Conservation (phyloP, 92 coral and sea anemone species). For the Palythoa grandis region DNA sequence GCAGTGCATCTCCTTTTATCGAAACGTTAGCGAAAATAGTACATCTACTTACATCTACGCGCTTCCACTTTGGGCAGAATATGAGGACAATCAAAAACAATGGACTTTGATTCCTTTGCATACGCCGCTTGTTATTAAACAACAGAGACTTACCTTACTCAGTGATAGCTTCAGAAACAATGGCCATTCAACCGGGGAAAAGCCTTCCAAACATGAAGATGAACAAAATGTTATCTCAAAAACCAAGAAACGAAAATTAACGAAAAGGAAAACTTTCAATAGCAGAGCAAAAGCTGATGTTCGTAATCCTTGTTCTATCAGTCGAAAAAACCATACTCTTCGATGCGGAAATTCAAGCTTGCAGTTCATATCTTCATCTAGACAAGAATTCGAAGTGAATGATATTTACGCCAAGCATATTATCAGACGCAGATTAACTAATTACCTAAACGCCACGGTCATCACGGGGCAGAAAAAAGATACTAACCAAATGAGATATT, state of each 20-base stretch:
- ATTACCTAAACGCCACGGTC: neutral
- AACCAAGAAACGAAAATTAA: neutral
- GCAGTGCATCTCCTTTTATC: constrained; percentile 59
- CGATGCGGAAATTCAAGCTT: neutral
- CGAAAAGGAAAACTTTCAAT: neutral
- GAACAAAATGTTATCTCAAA: neutral
- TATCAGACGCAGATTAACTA: neutral
- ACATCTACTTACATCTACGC: constrained; percentile 41
- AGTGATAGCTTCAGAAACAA: neutral
- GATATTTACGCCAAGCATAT: neutral
- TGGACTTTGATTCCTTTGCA: constrained; percentile 40
- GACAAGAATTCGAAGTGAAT: neutral
- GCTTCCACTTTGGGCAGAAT: constrained; percentile 16
- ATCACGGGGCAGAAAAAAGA: neutral
- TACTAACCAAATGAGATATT: neutral
- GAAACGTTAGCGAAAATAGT: constrained; percentile 52
- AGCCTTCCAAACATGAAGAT: neutral
- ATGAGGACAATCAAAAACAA: neutral
- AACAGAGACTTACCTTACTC: neutral
- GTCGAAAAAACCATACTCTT: neutral
- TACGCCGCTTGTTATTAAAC: neutral
- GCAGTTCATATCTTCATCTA: neutral
- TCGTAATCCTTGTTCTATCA: neutral
- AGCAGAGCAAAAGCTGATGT: neutral
- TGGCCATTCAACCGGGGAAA: neutral